Base-by-base conservation (phyloP, 2,113 vertebrate species). In the Tachysurus fulvidraco region DNA sequence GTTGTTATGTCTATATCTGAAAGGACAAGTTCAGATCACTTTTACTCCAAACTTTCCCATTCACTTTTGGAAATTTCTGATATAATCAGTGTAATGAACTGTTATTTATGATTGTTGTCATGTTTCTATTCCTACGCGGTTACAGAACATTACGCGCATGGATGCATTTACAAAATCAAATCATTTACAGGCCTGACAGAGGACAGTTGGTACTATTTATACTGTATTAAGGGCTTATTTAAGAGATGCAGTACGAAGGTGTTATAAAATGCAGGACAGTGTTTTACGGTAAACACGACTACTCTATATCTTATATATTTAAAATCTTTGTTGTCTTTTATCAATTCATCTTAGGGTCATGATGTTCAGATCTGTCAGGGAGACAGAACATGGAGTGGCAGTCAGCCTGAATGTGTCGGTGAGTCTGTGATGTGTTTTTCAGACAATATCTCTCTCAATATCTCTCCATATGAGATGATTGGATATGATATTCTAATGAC, bases 381-480 rank as follows among this genome's bases (percentile, higher is more conserved):
- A 87, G 95, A 97, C 50, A 87, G 90, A 89, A 92, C 91, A 0
- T 99, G 98, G 98, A 99, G 95, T 80, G 97, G 97, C 89, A 90
- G 78, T 28, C 92, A 92, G 52, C 96, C 97, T 0, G 81, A 86
- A 2, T 99, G 98, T 94, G 95, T 90, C 92, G 97, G 98, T 99
- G 95, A 60, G 97, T 91, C 67, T 89, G 57, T 89, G 62, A 85
- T 94, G 91, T 94, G 92, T 92, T 78, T 55, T 11, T 55, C 14
- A 28, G 50, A 78, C 46, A 50, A 50, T 50, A 50, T 50, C 46
- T 50, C 21, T 78, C 10, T 59, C 16, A 23, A 30, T 19, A 69
- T 52, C 44, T 41, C 52, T 46, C 23, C 23, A 44, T 14, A 23
- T 80, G 28, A 36, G 36, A 36, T 36, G 36, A 36, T 36, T 36